These are phyloP conservation scores for Nymphalis urticae DNA, from an alignment of 2,888 invertebrate genomes.

Conservation along the genomic window DNA sequence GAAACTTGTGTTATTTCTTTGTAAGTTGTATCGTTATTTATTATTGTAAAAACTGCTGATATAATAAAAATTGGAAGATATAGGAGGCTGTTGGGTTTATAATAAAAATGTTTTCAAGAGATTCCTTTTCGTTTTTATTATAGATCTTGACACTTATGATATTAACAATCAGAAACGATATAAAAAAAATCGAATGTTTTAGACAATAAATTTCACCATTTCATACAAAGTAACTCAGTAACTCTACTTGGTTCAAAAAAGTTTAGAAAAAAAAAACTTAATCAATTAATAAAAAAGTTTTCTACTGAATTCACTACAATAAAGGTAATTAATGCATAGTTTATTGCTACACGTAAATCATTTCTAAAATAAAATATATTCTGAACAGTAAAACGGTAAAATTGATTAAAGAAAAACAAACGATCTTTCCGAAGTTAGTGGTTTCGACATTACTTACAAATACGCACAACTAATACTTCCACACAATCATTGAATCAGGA, in stretches of 20 bases:
- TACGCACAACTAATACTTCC: conserved; percentile 6
- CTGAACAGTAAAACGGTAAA: conserved; percentile 1
- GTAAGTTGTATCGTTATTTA: too few relatives aligned
- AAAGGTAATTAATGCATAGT: too few relatives aligned
- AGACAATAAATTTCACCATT: conserved; percentile 15
- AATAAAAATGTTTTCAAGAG: conserved; percentile 7
- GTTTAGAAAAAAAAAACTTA: neutral
- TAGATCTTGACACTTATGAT: conserved; percentile 13
- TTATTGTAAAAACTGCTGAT: too few relatives aligned
- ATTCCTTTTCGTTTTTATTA: conserved; percentile 19
- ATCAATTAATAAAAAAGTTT: neutral
- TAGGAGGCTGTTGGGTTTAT: too few relatives aligned
- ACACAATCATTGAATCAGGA: neutral
- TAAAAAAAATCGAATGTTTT: conserved; percentile 16
- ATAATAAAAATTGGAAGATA: too few relatives aligned
- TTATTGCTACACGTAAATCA: neutral
- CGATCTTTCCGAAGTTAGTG: neutral
- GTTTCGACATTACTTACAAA: conserved; percentile 1
- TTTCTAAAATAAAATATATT: neutral
- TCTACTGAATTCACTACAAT: too few relatives aligned
- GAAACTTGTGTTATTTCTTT: too few relatives aligned
- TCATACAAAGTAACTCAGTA: neutral
- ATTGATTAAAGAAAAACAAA: conserved; percentile 6
- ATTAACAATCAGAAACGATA: conserved; percentile 14
- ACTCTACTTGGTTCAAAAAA: too few relatives aligned